Percentiles rank a stretch among this genome's conserved stretches.
These are phyloP conservation scores for Apocrypta bakeri DNA, from an alignment of 1,140 invertebrate genomes.

Conservation along the genomic window DNA sequence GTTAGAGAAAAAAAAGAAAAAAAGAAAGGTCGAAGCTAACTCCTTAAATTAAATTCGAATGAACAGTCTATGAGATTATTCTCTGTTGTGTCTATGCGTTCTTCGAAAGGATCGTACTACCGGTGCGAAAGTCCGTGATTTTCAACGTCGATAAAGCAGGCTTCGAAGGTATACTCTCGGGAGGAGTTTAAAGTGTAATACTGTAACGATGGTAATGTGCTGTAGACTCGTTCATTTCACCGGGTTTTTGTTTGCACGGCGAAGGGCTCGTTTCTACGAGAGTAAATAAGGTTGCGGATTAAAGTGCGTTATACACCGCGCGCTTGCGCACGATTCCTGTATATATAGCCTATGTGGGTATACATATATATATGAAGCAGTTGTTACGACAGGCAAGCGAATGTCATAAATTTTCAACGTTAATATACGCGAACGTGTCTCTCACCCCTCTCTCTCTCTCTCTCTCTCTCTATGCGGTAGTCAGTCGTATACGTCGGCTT, in stretches of 20 bases:
- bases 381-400: slow-evolving; percentile 10
- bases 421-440: slow-evolving; percentile 14
- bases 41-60: slow-evolving; percentile 15
- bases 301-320: background rate
- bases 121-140: too few relatives aligned
- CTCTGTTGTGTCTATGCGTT: too few relatives aligned
- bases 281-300: slow-evolving; percentile 22
- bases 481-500: slow-evolving; percentile 1
- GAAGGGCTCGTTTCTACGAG: background rate
- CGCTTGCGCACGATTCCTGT: too few relatives aligned
- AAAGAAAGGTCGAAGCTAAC: slow-evolving; percentile 45
- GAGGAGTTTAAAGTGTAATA: background rate
- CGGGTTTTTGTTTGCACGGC: background rate
- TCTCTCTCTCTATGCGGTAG: background rate
- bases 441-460: too few relatives aligned
- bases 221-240: background rate
- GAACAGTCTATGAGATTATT: background rate
- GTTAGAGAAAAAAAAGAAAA: slow-evolving; percentile 9
- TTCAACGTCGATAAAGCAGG: too few relatives aligned
- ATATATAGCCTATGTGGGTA: too few relatives aligned
- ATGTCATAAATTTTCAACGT: slow-evolving; percentile 10
- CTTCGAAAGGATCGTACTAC: too few relatives aligned
- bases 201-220: background rate
- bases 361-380: background rate
- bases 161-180: too few relatives aligned